Base-by-base conservation (phyloP, 2,113 vertebrate genomes). In the Boleophthalmus pectinirostris region DNA sequence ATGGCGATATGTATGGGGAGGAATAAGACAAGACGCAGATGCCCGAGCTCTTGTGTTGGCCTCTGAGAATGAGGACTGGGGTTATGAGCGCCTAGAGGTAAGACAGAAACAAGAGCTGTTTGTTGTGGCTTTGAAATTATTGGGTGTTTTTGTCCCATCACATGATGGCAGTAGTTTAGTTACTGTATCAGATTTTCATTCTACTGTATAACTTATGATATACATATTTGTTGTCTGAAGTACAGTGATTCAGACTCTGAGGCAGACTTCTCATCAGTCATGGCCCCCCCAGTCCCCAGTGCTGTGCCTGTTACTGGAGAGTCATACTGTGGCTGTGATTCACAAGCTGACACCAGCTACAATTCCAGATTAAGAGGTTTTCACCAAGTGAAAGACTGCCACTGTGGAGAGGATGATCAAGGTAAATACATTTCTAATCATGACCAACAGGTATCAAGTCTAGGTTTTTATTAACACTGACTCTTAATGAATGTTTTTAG, bases 271-370 rank as follows among this genome's bases (percentile, higher is more conserved):
- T 91, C 95, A 0, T 81, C 93, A 23, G 91, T 95, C 70, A 91
- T 95, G 79, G 93, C 95, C 0, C 94, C 95, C 0, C 94, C 97
- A 18, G 95, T 98, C 56, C 96, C 98, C 1, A 99, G 97, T 0
- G 97, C 97, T 0, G 95, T 99, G 73, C 98, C 97, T 0, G 97
- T 99, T 70, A 99, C 96, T 0, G 98, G 97, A n/a, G 98, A 99
- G 88, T 99, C 98, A 18, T 99, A 96, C 91, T 99, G 98, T 49
- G 91, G 95, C 87, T 99, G 98, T 0, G 95, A 97, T 58, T 94
- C 93, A 66, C 96, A 96, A 91, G 95, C 92, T 0, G 96, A 97
- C 66, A 90, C 91, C 6, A 87, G 91, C 43, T 96, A 93, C 88
- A 96, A 94, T 77, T 84, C 95, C 74, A 93, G 93, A 71, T 86